A percentile compares a stretch with the other conserved stretches of the same genome.
These are phyloP conservation scores for Benitochromis conjunctus DNA, from an alignment of 2,113 vertebrate genomes.

Conservation along the genomic window DNA sequence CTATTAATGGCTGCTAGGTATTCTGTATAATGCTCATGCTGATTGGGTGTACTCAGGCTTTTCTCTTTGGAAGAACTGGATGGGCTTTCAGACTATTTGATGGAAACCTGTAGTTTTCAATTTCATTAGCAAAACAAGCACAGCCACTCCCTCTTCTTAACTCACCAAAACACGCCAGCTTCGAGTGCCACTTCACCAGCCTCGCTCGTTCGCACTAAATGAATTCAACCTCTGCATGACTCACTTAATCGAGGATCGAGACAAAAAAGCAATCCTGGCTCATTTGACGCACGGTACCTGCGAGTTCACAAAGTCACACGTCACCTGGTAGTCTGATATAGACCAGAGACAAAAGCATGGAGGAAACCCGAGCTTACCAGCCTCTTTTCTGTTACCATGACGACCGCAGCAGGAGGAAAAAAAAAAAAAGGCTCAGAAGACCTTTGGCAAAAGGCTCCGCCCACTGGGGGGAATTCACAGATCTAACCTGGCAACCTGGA, in stretches of 20 bases:
- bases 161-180: not conserved
- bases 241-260: not conserved
- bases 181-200: conserved; percentile 5
- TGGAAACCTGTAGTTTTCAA: not conserved
- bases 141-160: not conserved
- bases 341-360: conserved; percentile 48
- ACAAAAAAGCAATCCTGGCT: conserved; percentile 7
- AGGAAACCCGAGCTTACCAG: conserved; percentile 55
- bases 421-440: conserved; percentile 1
- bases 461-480: conserved; percentile 26
- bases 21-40: not conserved
- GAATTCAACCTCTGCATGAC: not conserved
- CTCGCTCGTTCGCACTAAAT: not conserved
- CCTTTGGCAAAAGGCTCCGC: conserved; percentile 30
- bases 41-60: not conserved
- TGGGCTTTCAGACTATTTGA: not conserved
- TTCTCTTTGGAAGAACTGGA: not conserved
- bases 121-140: not conserved
- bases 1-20: not conserved
- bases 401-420: conserved; percentile 11
- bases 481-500: conserved; percentile 5
- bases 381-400: conserved; percentile 46
- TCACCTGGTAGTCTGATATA: conserved; percentile 49
- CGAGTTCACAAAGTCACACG: conserved; percentile 20
- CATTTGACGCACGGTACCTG: conserved; percentile 9